Base-by-base conservation (phyloP, 2,113 vertebrate species). In the Mormoops blainvillei region DNA sequence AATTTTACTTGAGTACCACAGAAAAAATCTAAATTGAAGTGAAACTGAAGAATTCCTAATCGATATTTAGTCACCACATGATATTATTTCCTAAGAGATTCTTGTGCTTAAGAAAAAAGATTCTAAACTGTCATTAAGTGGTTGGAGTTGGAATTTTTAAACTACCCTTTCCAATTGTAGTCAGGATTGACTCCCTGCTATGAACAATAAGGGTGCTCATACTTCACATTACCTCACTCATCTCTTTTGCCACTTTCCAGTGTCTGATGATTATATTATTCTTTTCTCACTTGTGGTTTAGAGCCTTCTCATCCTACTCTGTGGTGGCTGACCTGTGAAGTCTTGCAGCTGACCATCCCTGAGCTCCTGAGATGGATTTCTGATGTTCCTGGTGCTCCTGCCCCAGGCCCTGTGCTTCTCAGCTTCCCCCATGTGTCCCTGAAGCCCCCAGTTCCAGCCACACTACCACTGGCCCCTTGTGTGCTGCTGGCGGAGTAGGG, bases 41-140 rank as follows among this genome's bases (percentile, higher is more conserved):
- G 31, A 95, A 96, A 70, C 22, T 48, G 65, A 92, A 63, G 28
- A 80, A 87, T 86, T 87, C 41, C 31, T 87, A 61, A 89, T 89
- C 18, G 11, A 52, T 87, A 63, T 82, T 22, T 82, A 26, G 82
- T 93, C 36, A 61, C 18, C 7, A 43, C 1, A 3, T 33, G 41
- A 20, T 95, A 73, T 20, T 87, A 85, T 92, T 94, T 89, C 70
- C 93, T 73, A 73, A 84, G 50, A 81, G 22, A 86, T 45, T 33
- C 20, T 24, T 54, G 88, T 81, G 19, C 73, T 65, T 56, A 71
- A 67, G 28, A 38, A 14, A 31, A 54, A 78, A 65, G 70, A 71
- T 84, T 91, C 31, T 73, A 77, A 65, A 73, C 20, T 94, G 56
- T 71, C 63, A 50, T 43, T 58, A 86, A 76, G 43, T 38, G 36